Evolutionary conservation across 2,113 vertebrate genomes (phyloP).

Genomic region (Gasterosteus nipponicus): DNA sequence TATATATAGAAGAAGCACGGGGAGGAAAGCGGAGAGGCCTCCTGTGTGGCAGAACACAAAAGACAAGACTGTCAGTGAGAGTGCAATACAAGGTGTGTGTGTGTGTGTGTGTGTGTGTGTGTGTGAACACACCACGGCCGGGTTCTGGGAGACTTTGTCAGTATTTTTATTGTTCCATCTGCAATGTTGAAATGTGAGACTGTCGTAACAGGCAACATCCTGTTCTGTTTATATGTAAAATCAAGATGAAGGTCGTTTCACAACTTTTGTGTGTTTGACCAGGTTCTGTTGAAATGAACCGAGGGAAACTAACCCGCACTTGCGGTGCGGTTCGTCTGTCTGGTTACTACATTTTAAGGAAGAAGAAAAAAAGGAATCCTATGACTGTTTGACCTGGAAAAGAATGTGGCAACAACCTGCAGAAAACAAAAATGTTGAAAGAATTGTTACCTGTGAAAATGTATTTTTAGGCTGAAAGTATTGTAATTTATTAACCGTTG

Average conservation of each 20-base stretch:
- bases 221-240: conserved; percentile 46
- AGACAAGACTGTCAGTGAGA: conserved; percentile 16
- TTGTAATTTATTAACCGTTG: conserved; percentile 51
- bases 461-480: conserved; percentile 21
- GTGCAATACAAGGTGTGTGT: conserved; percentile 50
- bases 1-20: not conserved
- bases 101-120: conserved; percentile 7
- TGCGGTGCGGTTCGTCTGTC: not conserved
- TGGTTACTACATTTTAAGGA: not conserved
- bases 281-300: not conserved
- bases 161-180: conserved; percentile 40
- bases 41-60: not conserved
- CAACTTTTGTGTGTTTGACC: not conserved
- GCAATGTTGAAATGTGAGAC: conserved; percentile 41
- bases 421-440: not conserved
- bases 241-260: conserved; percentile 65
- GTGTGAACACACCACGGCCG: not conserved
- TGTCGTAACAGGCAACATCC: conserved; percentile 20
- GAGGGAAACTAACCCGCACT: not conserved
- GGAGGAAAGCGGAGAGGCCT: not conserved
- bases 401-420: not conserved
- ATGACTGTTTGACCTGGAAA: not conserved
- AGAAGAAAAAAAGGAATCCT: not conserved
- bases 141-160: conserved; percentile 33
- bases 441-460: conserved; percentile 39